phyloP scores from a whole-genome alignment of 2,113 vertebrate species.

The Otus sunia region DNA sequence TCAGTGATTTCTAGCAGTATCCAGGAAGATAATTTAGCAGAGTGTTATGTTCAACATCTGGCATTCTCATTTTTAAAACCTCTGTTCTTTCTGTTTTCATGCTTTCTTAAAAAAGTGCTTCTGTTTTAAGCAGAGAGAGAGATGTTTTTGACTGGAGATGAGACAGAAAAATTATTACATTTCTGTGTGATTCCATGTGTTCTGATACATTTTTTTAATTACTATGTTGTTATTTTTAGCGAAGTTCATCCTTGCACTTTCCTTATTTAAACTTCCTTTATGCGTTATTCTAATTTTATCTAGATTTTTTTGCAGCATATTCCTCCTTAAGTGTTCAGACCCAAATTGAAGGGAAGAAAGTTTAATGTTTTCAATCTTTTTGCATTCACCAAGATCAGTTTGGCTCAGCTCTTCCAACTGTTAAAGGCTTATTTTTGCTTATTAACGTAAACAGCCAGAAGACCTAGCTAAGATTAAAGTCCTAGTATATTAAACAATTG shows the following conservation, averaged over 20 bases:
- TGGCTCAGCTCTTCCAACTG: neutral
- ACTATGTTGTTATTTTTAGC: slow-evolving; percentile 15
- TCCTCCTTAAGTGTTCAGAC: neutral
- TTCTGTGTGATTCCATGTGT: neutral
- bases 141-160: neutral
- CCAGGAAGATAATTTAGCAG: neutral
- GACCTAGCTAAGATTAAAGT: neutral
- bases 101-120: neutral
- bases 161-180: neutral
- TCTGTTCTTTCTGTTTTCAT: neutral
- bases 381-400: neutral
- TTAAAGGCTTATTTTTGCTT: neutral
- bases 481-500: neutral
- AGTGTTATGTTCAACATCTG: neutral
- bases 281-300: neutral
- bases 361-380: neutral
- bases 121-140: neutral
- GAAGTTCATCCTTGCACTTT: neutral
- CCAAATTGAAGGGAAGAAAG: neutral
- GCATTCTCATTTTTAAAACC: neutral
- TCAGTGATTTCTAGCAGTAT: neutral
- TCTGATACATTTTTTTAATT: neutral
- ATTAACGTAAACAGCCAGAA: neutral
- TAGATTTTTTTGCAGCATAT: neutral
- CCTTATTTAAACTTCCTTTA: slow-evolving; percentile 19